Evolutionary conservation across 2,113 vertebrate genomes (phyloP).

Genomic region (Sardina pilchardus): DNA sequence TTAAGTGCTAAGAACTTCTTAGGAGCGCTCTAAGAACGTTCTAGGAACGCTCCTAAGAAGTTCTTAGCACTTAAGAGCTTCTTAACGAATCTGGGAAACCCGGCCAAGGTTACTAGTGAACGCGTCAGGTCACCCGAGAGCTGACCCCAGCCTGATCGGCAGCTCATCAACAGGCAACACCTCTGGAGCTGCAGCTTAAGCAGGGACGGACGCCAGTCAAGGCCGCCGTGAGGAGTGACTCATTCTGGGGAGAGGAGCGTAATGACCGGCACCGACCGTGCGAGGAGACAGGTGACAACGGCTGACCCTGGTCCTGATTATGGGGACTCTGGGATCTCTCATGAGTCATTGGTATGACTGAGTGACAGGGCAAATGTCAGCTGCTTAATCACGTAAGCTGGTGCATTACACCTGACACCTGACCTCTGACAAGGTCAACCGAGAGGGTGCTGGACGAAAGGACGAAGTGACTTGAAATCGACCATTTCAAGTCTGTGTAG

Average conservation of each 20-base stretch:
- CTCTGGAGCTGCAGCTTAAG: constrained; percentile 30
- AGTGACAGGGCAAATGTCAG: background rate
- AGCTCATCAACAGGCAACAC: constrained; percentile 39
- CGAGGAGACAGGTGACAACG: background rate
- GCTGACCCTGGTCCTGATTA: background rate
- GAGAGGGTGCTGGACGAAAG: background rate
- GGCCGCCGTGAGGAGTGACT: constrained; percentile 18
- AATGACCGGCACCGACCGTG: constrained; percentile 19
- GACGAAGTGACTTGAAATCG: background rate
- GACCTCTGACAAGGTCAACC: background rate
- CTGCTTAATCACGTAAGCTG: background rate
- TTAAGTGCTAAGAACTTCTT: too few relatives aligned
- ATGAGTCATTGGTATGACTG: background rate
- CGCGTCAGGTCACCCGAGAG: constrained; percentile 31
- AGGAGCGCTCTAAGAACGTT: too few relatives aligned
- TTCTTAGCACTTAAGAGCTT: too few relatives aligned
- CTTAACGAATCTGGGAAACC: too few relatives aligned
- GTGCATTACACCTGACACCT: background rate
- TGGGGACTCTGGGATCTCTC: background rate
- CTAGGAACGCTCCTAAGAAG: too few relatives aligned
- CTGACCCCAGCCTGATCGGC: constrained; percentile 28
- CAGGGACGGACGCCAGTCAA: constrained; percentile 12
- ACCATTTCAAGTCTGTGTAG: background rate
- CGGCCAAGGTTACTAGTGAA: constrained; percentile 29
- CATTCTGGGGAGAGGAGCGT: background rate